Evolutionary conservation across 2,113 vertebrate genomes (phyloP).

Genomic region (Empidonax alnorum): DNA sequence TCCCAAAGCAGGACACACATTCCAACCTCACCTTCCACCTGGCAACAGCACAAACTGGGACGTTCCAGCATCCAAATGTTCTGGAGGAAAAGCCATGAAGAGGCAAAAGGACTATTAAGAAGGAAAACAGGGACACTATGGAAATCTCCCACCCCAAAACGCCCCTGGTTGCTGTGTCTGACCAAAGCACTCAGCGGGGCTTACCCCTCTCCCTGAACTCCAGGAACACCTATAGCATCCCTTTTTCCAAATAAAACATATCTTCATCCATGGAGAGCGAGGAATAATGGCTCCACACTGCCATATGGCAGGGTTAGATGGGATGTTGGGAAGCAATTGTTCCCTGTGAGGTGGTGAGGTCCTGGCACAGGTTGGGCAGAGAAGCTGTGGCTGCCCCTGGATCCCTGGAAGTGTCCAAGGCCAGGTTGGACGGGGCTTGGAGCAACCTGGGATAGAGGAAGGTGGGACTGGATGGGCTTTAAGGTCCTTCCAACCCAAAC

Average conservation of each 20-base stretch:
- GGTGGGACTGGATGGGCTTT: not conserved
- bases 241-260: not conserved
- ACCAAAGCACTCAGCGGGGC: not conserved
- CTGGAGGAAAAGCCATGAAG: not conserved
- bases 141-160: not conserved
- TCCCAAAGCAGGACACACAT: not conserved
- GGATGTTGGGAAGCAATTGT: not conserved
- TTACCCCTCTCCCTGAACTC: not conserved
- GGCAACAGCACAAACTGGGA: not conserved
- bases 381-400: not conserved
- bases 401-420: not conserved
- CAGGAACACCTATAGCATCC: fast-evolving
- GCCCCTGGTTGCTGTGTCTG: not conserved
- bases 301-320: not conserved
- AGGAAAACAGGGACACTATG: not conserved
- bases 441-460: not conserved
- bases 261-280: not conserved
- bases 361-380: not conserved
- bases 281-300: not conserved
- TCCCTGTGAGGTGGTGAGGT: not conserved
- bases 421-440: fast-evolving
- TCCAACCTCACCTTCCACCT: not conserved
- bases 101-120: not conserved
- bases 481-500: not conserved
- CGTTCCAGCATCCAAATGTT: fast-evolving